Conservation (phyloP, 2,888 invertebrate genomes). For the Nomada ruficornis region DNA sequence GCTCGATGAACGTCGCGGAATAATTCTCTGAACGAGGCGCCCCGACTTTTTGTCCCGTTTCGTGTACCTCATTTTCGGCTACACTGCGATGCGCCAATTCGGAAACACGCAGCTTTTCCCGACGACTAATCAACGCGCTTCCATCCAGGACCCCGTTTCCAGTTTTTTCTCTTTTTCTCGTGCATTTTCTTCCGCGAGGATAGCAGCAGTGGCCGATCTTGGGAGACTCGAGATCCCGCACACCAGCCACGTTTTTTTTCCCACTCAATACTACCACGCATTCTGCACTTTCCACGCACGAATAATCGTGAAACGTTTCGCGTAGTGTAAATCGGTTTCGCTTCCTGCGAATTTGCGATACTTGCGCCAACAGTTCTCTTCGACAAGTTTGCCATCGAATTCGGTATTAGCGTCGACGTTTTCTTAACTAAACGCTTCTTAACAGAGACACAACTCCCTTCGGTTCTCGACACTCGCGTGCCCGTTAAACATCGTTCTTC, state of each 20-base stretch:
- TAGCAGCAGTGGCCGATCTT: not conserved
- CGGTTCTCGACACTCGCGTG: constrained; percentile 11
- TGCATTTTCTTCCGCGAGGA: not conserved
- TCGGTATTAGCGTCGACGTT: constrained; percentile 68
- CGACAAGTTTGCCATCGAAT: constrained; percentile 41
- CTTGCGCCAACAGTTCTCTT: too few species aligned
- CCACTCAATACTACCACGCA: constrained; percentile 54
- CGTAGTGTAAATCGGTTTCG: constrained; percentile 9
- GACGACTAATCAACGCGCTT: not conserved
- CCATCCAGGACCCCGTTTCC: not conserved
- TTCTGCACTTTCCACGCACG: constrained; percentile 54
- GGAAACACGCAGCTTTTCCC: not conserved
- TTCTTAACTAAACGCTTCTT: constrained; percentile 52
- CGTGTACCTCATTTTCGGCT: not conserved
- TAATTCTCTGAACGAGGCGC: not conserved
- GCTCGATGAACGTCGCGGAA: not conserved
- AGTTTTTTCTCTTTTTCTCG: not conserved
- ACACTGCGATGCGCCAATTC: not conserved
- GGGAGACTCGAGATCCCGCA: constrained; percentile 16
- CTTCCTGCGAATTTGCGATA: not conserved
- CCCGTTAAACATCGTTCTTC: constrained; percentile 13
- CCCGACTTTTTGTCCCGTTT: too few species aligned
- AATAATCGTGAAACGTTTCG: constrained; percentile 61
- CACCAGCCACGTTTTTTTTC: constrained; percentile 68
- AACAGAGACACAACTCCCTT: constrained; percentile 19